Conservation (phyloP, 2,888 invertebrate species). For the Neoitamus cyanurus region DNA sequence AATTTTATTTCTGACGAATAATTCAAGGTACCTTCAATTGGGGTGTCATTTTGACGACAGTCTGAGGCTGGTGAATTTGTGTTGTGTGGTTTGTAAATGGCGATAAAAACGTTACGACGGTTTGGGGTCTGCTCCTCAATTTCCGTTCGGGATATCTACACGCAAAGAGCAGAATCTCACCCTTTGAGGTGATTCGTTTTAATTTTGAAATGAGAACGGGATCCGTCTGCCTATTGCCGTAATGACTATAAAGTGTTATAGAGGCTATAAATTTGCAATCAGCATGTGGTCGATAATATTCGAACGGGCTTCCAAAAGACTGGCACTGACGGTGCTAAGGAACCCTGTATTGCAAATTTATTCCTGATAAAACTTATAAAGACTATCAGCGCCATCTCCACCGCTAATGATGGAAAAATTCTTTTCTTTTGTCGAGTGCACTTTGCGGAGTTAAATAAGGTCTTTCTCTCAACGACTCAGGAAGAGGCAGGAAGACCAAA, state of each 20-base stretch:
- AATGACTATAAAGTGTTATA: slow-evolving; percentile 22
- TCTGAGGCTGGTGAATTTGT: slow-evolving; percentile 25
- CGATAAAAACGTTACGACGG: slow-evolving; percentile 27
- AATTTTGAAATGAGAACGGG: slow-evolving; percentile 16
- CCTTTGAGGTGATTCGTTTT: slow-evolving; percentile 31
- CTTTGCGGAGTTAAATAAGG: background rate
- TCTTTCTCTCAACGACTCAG: background rate
- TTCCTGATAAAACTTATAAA: background rate
- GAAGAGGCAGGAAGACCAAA: background rate
- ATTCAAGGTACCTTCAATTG: slow-evolving; percentile 30
- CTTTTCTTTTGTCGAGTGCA: background rate
- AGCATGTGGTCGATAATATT: background rate
- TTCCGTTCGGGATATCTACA: background rate
- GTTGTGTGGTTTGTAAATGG: slow-evolving; percentile 17
- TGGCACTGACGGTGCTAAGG: background rate
- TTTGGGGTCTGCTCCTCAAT: slow-evolving; percentile 9
- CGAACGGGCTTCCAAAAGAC: background rate
- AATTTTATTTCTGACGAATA: slow-evolving; percentile 28
- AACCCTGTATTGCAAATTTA: background rate
- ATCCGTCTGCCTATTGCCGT: background rate
- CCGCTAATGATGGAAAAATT: background rate
- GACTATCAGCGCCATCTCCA: background rate
- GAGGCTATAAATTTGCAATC: background rate
- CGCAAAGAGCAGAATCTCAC: slow-evolving; percentile 6
- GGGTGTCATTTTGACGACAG: slow-evolving; percentile 22